Base-by-base conservation (phyloP, 2,888 invertebrate species). In the Drosophila parthenogenetica region DNA sequence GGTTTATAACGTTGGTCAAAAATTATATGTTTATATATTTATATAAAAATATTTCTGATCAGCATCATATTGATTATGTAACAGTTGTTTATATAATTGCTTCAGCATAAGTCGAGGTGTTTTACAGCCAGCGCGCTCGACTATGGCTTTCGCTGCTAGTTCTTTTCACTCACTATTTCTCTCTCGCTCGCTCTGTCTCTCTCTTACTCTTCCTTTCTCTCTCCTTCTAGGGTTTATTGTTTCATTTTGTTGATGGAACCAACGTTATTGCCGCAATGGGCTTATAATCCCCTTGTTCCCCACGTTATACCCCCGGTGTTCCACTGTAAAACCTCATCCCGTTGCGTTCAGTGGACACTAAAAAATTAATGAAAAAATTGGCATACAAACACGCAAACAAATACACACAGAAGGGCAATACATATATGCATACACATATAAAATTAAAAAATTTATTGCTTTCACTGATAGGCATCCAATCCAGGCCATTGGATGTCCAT, bases 381-480 rank as follows among this genome's bases (percentile, higher is more conserved):
- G 54, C 76, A 37, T 54, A 57, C 58, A 66, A 42, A 51, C 48
- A 57, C 40, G 46, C 35, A 17, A 46, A 58, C 49, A 57, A 16
- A 39, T 7, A 50, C 35, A 16, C 25, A 39, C 25, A 29, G 8
- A 8, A 37, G 39, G 13, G 48, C 43, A 54, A 63, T 63, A 40
- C n/a, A 42, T 45, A n/a, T 17, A 39, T 54, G 54, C 37, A 49
- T 55, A 45, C 55, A 25, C 57, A 37, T 57, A 87, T 87, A 87
- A 87, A 83, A 81, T 83, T 84, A 78, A 83, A 87, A 89, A 89
- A 89, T 83, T 77, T 83, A 83, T 87, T 89, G 87, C 87, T 73
- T 73, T 83, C 73, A 59, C 87, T 81, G 83, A 89, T 89, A 87
- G 89, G 84, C 77, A 74, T 66, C 50, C 85, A 72, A 74, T 66